Percentiles rank a stretch among this genome's conserved stretches.
These are phyloP conservation scores for Threskiornis aethiopicus DNA, from an alignment of 2,797 vertebrate genomes.

Conservation along the genomic window DNA sequence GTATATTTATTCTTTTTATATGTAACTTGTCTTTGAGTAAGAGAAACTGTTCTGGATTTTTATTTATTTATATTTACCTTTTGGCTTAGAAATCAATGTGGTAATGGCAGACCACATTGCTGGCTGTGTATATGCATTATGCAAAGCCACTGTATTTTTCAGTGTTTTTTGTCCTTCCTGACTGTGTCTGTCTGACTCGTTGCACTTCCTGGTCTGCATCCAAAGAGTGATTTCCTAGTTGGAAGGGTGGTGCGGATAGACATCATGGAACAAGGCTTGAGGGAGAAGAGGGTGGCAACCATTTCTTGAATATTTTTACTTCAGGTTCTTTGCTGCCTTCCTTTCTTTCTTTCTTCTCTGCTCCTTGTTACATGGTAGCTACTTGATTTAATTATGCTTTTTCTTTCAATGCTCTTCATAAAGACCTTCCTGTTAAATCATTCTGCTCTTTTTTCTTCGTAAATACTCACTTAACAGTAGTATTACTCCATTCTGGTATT, in stretches of 20 bases:
- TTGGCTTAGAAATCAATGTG: constrained; percentile 47
- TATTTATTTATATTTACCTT: constrained; percentile 22
- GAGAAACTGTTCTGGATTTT: constrained; percentile 39
- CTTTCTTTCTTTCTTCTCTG: neutral
- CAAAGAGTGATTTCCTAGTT: constrained; percentile 15
- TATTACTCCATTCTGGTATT: neutral
- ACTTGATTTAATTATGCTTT: neutral
- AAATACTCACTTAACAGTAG: neutral
- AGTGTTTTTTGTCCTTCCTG: neutral
- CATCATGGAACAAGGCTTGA: neutral
- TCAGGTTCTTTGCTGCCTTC: neutral
- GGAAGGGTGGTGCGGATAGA: neutral
- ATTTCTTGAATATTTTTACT: neutral
- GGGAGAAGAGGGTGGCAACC: neutral
- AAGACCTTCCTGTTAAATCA: neutral
- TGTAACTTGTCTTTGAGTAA: constrained; percentile 39
- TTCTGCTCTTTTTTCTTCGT: neutral
- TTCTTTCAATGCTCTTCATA: neutral
- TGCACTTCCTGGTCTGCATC: constrained; percentile 24
- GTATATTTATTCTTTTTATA: neutral
- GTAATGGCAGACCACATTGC: neutral
- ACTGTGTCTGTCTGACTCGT: neutral
- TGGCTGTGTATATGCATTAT: neutral
- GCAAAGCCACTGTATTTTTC: neutral
- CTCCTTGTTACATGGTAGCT: neutral